Base-by-base conservation (phyloP, 2,888 invertebrate species). In the Erebia aethiops region DNA sequence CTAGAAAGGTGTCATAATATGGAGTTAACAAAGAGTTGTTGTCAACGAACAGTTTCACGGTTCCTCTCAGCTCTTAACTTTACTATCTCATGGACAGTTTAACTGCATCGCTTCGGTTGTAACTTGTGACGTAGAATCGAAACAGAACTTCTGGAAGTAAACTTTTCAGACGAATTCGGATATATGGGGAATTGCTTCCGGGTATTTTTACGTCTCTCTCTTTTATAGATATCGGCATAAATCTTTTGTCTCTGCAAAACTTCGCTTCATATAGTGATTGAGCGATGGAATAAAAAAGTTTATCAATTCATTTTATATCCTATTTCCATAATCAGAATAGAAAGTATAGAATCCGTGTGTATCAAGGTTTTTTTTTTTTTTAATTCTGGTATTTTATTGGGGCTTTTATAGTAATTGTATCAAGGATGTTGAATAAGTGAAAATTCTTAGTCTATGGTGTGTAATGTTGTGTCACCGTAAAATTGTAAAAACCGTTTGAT, bases 151-250 rank as follows among this genome's bases (percentile, higher is more conserved):
- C 46, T 21, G 21, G 26, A 21, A 62, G 62, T 62, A 62, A 62
- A 62, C 62, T 62, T 62, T 62, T 49, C 62, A 62, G 62, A 62
- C 62, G 62, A 18, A 9, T 49, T 62, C 21, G 14, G 21, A 62
- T 62, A 62, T 62, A 62, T 62, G 46, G 8, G 8, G 49, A 49
- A 49, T 62, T 62, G 62, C 49, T 49, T 16, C 21, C 26, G 26
- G 18, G 56, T 21, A 21, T 21, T 57, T 57, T 57, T 26, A 26
- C 26, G 14, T 57, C 26, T 21, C 56, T 10, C 11, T 13, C 21
- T 57, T 26, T 57, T 57, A 57, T 57, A 11, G 56, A 57, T 26
- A 57, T 57, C 7, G 56, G 14, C 26, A 57, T 26, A 26, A 57
- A 57, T 57, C 26, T 57, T 57, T 57, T 26, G 56, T 26, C 26